Base-by-base conservation (phyloP, 2,888 invertebrate genomes). In the Ophion obscuratus region DNA sequence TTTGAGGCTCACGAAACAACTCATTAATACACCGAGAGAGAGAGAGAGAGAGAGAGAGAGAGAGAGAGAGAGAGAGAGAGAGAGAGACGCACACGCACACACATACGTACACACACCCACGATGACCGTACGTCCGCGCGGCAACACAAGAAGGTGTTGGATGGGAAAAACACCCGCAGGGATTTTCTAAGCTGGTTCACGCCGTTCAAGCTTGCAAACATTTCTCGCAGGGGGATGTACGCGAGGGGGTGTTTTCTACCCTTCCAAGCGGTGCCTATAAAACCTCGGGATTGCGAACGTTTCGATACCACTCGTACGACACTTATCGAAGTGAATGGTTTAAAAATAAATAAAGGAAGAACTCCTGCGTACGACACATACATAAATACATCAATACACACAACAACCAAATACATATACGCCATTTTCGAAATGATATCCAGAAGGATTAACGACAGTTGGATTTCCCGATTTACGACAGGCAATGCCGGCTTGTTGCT, bases 221-320 rank as follows among this genome's bases (percentile, higher is more conserved):
- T 77, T 79, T 84, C 20, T 44, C 31, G 64, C 62, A 61, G 73
- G 57, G 67, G 71, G 77, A 70, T 73, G 40, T 76, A 64, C 57
- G 20, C 59, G 40, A 68, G 82, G 83, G 83, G 73, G 61, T 76
- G 83, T 74, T 78, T 73, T 74, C 36, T 75, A 70, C 66, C 68
- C 83, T 62, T 71, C 74, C 47, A 20, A 71, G 67, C n/a, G 62
- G 66, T 40, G 74, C 57, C 89, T 90, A 90, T 90, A 90, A 88
- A 90, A 89, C 85, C 87, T 67, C 82, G 74, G 84, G 84, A 85
- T 85, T 70, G 66, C 64, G 17, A 68, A 76, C 20, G 44, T 73
- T 62, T 85, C 82, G 77, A 64, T 83, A 89, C 84, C 88, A 90
- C 87, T 90, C 88, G 87, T 82, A 44, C 83, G 66, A 62, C 84